These are phyloP conservation scores for Poeciliopsis turrubarensis DNA, from an alignment of 2,113 vertebrate genomes.

Conservation along the genomic window DNA sequence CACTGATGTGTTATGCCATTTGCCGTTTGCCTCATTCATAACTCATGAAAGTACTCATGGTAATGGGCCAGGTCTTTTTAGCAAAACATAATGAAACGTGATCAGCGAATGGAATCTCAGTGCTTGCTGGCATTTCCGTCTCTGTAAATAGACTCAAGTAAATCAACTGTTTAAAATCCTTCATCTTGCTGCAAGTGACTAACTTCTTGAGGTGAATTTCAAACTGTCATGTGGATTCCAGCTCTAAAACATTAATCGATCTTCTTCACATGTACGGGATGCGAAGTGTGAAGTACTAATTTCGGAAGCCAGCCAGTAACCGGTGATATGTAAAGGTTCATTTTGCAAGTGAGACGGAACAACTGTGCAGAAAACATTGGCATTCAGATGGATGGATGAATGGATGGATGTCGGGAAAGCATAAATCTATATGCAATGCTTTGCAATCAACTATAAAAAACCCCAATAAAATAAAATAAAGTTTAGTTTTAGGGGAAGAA, in stretches of 20 bases:
- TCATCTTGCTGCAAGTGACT: conserved; percentile 43
- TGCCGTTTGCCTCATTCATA: conserved; percentile 77
- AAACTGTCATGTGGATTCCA: conserved; percentile 43
- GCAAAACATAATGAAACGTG: conserved; percentile 75
- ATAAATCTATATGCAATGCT: no score
- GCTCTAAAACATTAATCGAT: conserved; percentile 58
- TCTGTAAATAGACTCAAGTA: conserved; percentile 32
- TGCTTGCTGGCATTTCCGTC: conserved; percentile 64
- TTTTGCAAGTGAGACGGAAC: background rate
- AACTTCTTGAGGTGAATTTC: conserved; percentile 40
- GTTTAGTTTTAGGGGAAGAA: no score
- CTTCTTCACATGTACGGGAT: background rate
- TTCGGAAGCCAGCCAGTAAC: background rate
- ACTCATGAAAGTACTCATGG: conserved; percentile 72
- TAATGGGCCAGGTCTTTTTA: conserved; percentile 65
- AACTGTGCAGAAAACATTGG: no score
- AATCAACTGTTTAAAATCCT: conserved; percentile 58
- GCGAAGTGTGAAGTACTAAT: background rate
- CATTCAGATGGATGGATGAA: no score
- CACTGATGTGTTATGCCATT: conserved; percentile 73
- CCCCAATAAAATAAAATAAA: no score
- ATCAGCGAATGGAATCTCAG: conserved; percentile 71
- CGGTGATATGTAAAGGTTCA: background rate
- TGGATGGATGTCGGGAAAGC: no score
- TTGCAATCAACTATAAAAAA: no score